Conservation (phyloP, 2,113 vertebrate species). For the Acanthisitta chloris region DNA sequence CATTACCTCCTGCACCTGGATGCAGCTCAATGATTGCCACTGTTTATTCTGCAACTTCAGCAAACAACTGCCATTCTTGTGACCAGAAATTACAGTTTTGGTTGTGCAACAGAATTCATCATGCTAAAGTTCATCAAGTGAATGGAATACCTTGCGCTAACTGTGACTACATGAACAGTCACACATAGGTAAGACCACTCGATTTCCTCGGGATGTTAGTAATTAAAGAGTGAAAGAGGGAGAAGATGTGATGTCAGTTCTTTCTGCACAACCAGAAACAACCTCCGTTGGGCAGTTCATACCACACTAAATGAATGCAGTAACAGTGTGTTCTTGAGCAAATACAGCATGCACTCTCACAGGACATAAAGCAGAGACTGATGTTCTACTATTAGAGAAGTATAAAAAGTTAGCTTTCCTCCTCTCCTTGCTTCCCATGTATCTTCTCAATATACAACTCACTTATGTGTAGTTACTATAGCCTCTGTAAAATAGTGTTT, state of each 20-base stretch:
- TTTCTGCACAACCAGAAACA: background rate
- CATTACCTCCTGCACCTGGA: background rate
- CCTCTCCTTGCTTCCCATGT: background rate
- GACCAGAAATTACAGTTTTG: background rate
- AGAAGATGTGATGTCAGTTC: background rate
- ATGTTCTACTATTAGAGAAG: background rate
- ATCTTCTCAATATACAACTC: background rate
- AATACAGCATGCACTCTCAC: background rate
- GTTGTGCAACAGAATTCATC: background rate
- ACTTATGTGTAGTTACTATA: background rate
- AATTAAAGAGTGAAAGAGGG: background rate
- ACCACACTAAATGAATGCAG: background rate
- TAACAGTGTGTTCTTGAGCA: background rate
- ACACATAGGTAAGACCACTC: background rate
- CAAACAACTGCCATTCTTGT: background rate
- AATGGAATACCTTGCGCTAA: background rate
- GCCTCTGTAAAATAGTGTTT: background rate
- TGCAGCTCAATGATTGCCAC: background rate
- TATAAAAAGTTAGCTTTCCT: background rate
- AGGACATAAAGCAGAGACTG: background rate
- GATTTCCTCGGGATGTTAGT: background rate
- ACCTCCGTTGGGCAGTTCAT: background rate
- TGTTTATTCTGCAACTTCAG: background rate
- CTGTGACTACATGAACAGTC: background rate
- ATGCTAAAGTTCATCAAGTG: background rate